These are phyloP conservation scores for Chionodraco myersi DNA, from an alignment of 2,113 vertebrate species.

Conservation along the genomic window DNA sequence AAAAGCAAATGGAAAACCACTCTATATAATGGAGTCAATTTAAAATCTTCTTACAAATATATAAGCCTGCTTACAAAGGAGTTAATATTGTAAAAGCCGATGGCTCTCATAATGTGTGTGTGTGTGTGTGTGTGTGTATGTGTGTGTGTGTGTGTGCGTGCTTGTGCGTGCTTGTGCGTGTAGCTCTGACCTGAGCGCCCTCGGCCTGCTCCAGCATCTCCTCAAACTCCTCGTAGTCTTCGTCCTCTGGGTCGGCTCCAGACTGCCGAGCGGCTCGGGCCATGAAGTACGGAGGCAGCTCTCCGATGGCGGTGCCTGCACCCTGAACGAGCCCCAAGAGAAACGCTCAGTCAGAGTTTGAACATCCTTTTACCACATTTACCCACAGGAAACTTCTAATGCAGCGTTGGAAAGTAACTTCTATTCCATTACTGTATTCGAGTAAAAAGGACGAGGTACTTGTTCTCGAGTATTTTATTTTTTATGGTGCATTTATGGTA, in stretches of 20 bases:
- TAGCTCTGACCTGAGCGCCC: slow-evolving; percentile 89
- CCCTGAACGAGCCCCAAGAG: slow-evolving; percentile 82
- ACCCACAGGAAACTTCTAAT: background rate
- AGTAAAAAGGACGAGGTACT: too few relatives aligned
- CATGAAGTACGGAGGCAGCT: slow-evolving; percentile 98
- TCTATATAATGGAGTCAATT: too few relatives aligned
- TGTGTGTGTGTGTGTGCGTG: too few relatives aligned
- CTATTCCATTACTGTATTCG: too few relatives aligned
- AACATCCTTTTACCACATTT: background rate
- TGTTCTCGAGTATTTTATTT: too few relatives aligned
- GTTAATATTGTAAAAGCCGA: background rate
- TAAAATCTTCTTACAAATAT: too few relatives aligned
- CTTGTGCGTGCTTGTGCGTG: background rate
- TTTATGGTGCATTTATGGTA: too few relatives aligned
- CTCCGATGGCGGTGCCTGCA: slow-evolving; percentile 97
- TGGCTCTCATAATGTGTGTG: background rate
- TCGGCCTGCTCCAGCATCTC: slow-evolving; percentile 98
- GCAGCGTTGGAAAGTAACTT: too few relatives aligned
- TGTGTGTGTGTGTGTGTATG: background rate
- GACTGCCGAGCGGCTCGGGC: slow-evolving; percentile 95
- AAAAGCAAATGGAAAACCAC: too few relatives aligned
- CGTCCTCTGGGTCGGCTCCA: slow-evolving; percentile 96
- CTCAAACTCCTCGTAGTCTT: slow-evolving; percentile 99
- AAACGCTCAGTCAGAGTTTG: background rate
- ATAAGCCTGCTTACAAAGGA: background rate